Evolutionary conservation across 2,113 vertebrate species (phyloP), one percentile per base, ranked within the genome.

Genomic region (Catharus fuscescens): DNA sequence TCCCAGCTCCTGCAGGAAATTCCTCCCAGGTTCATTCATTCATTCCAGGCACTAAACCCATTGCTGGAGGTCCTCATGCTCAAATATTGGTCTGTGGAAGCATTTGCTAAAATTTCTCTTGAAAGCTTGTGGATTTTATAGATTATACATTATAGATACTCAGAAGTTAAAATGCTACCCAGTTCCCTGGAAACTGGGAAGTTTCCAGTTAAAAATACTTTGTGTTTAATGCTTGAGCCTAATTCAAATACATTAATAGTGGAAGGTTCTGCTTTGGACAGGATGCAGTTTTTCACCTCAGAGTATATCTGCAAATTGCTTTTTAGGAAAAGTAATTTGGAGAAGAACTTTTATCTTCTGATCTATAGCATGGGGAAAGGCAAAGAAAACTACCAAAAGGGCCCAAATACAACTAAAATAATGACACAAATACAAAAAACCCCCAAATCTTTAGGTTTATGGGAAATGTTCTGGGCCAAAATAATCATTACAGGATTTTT

Each of bases 1-100:
- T 36, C 53, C 59, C 19, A 14, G 2, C 29, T 42, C 15, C 21
- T 7, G 21, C 2, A 8, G 34, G 14, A n/a, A 60, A 16, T 47
- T 7, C 66, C 42, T 3, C 8, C 5, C 45, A 47, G 38, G 12
- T 5, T 7, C 56, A 1, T 3, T 5, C 18, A 11, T 6, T 6
- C 47, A 1, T 4, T 4, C 18, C 0, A 17, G 40, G 29, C 7
- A 6, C 4, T 12, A 7, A 61, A 45, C 23, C 29, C 10, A 25
- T 10, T 1, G 3, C 32, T 17, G 0, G 29, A 16, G 20, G 8
- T 38, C 12, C 45, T 57, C 18, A 4, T 23, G 40, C 16, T 56
- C 7, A 0, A 14, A 34, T 61, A 24, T 1, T 40, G 23, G 14
- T 59, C 47, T 69, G 13, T 23, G 48, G 38, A 8, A 80, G 15